These are phyloP conservation scores for Porphyrio hochstetteri DNA, from an alignment of 2,113 vertebrate species.

Conservation along the genomic window DNA sequence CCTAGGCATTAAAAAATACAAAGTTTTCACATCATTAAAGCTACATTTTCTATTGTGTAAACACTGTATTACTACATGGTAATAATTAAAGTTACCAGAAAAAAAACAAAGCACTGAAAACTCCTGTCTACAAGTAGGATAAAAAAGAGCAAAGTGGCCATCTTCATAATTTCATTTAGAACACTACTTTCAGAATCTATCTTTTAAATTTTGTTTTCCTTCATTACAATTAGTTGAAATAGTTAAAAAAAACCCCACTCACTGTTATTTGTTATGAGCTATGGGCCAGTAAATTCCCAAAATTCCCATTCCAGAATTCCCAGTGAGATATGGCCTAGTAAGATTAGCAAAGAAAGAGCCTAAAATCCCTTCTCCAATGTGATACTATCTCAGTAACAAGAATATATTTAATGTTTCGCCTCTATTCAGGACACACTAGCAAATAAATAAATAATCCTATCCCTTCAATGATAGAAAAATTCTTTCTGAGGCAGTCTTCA, in stretches of 20 bases:
- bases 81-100: not conserved
- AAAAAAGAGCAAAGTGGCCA: not conserved
- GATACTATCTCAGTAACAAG: not conserved
- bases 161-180: not conserved
- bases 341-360: not conserved
- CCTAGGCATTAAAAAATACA: not conserved
- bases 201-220: not conserved
- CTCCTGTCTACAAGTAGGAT: not conserved
- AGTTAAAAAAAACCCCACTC: not conserved
- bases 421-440: not conserved
- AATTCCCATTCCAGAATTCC: not conserved
- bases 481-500: not conserved
- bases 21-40: not conserved
- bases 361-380: not conserved
- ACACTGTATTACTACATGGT: not conserved
- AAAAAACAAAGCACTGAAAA: not conserved
- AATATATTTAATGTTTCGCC: not conserved
- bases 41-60: not conserved
- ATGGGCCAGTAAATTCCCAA: not conserved
- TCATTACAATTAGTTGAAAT: not conserved
- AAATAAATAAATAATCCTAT: not conserved
- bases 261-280: not conserved
- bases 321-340: not conserved
- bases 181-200: not conserved
- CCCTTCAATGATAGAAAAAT: not conserved